A percentile compares a stretch with the other conserved stretches of the same genome.
These are phyloP conservation scores for Oxyura jamaicensis DNA, from an alignment of 2,113 vertebrate genomes.

Conservation along the genomic window DNA sequence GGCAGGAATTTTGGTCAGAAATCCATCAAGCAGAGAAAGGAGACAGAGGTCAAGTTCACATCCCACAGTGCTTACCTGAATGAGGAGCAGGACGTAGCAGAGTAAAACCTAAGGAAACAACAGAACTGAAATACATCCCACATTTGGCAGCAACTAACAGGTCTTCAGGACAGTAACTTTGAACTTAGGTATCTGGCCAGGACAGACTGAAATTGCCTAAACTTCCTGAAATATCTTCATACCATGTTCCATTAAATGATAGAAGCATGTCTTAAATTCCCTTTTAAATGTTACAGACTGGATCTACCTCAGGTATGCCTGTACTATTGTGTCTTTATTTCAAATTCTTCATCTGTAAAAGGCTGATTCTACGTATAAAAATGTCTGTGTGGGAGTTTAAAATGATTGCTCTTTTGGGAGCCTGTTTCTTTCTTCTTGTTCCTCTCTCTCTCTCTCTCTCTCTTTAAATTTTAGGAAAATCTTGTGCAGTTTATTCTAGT, in stretches of 20 bases:
- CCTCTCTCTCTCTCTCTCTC: neutral
- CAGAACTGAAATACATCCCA: fast-evolving
- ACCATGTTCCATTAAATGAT: neutral
- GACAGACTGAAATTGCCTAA: neutral
- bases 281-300: neutral
- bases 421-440: neutral
- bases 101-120: neutral
- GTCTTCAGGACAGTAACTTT: neutral
- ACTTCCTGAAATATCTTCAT: neutral
- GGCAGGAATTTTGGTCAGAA: neutral
- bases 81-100: neutral
- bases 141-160: neutral
- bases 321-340: neutral
- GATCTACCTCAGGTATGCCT: neutral
- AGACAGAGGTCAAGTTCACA: neutral
- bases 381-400: neutral
- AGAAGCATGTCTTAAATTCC: neutral
- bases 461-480: neutral
- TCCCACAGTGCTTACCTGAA: neutral
- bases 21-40: neutral
- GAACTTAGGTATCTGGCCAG: neutral
- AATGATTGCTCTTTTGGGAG: neutral
- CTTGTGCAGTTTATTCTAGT: neutral
- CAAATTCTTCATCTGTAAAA: neutral
- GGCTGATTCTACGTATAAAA: neutral